Conservation (phyloP, 1,140 invertebrate genomes). For the Macrosteles quadrilineatus region DNA sequence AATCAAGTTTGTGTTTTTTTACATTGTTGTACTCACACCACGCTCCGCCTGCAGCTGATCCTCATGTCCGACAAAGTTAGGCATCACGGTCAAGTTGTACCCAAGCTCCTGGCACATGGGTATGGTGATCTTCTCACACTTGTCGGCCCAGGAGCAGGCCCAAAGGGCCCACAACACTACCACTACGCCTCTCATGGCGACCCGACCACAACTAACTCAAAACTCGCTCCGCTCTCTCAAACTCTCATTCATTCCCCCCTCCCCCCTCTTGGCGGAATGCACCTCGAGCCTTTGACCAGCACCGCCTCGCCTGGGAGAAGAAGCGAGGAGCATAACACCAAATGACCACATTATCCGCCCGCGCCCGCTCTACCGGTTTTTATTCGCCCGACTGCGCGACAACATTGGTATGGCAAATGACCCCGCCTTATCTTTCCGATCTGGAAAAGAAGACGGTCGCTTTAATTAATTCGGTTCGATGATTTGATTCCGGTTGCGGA, state of each 20-base stretch:
- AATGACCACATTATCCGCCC: too few relatives aligned
- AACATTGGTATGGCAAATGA: too few relatives aligned
- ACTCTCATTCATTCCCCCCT: neutral
- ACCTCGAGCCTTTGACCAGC: neutral
- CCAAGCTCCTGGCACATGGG: slow-evolving; percentile 79
- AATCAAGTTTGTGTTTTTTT: too few relatives aligned
- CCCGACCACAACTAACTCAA: neutral
- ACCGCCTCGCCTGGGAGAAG: too few relatives aligned
- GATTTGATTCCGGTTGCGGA: too few relatives aligned
- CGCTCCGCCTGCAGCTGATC: slow-evolving; percentile 72
- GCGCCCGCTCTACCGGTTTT: too few relatives aligned
- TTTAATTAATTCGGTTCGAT: too few relatives aligned
- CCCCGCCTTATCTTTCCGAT: too few relatives aligned
- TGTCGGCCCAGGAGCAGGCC: slow-evolving; percentile 38
- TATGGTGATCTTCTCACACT: slow-evolving; percentile 79
- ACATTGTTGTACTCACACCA: slow-evolving; percentile 63
- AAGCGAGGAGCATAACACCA: neutral
- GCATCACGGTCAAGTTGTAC: slow-evolving; percentile 88
- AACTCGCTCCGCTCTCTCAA: neutral
- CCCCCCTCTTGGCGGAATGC: slow-evolving; percentile 3
- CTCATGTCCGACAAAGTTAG: slow-evolving; percentile 76
- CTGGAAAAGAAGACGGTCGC: too few relatives aligned
- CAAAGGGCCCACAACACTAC: neutral
- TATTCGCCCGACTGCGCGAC: too few relatives aligned
- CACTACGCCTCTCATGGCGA: slow-evolving; percentile 8